phyloP scores from a whole-genome alignment of 1,140 invertebrate genomes.

The Pomacea maculata region DNA sequence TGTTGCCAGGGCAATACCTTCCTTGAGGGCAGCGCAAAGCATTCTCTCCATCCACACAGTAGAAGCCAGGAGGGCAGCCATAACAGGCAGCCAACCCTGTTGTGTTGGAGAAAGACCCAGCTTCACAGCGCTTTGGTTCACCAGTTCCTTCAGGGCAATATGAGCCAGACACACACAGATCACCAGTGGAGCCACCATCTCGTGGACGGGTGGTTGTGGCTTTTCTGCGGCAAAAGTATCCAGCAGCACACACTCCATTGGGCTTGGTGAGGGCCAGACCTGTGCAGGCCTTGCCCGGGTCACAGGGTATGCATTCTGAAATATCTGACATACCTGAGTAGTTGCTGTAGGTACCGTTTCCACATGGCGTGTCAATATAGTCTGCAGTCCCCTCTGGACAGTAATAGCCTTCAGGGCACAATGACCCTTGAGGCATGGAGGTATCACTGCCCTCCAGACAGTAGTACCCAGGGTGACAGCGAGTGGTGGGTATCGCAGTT shows the following conservation, averaged over 20 bases:
- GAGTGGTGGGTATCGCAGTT: constrained; percentile 27
- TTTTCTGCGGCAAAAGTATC: constrained; percentile 56
- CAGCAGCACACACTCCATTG: constrained; percentile 54
- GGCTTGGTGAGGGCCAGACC: constrained; percentile 51
- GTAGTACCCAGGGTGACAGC: constrained; percentile 52
- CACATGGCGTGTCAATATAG: constrained; percentile 50
- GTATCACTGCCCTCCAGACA: constrained; percentile 51
- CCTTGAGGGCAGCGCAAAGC: constrained; percentile 52
- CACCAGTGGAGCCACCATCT: constrained; percentile 57
- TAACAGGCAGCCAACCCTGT: constrained; percentile 51
- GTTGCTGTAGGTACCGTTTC: constrained; percentile 59
- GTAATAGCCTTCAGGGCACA: constrained; percentile 60
- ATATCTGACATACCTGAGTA: constrained; percentile 35
- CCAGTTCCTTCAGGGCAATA: constrained; percentile 59
- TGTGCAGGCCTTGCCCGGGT: constrained; percentile 53
- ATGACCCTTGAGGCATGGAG: constrained; percentile 38
- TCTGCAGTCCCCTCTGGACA: constrained; percentile 55
- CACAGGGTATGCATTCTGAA: constrained; percentile 53
- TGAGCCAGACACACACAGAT: constrained; percentile 46
- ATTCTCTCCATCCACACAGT: constrained; percentile 53
- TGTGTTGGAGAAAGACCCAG: constrained; percentile 55
- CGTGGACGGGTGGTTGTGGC: constrained; percentile 51
- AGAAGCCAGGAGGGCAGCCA: constrained; percentile 57
- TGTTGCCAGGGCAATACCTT: constrained; percentile 60
- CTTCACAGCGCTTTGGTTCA: constrained; percentile 45